Base-by-base conservation (phyloP, 2,113 vertebrate genomes). In the Limanda limanda region DNA sequence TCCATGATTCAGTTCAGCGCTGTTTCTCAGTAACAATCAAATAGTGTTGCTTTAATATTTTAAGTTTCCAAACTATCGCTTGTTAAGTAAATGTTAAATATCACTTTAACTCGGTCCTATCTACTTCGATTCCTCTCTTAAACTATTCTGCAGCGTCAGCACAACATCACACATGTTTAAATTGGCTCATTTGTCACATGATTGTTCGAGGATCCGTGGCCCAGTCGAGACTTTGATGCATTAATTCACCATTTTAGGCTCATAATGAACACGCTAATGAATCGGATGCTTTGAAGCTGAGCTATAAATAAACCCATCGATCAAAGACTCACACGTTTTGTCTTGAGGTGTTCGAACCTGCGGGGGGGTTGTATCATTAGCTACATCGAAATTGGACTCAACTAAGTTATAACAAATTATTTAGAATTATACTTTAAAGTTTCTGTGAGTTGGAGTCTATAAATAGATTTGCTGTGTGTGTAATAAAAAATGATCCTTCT, bases 131-230 rank as follows among this genome's bases (percentile, higher is more conserved):
- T 9, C 56, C 24, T 27, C 13, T 27, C n/a, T 37, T 6, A 45
- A 79, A 72, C 71, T 15, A 65, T 76, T 74, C 69, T 74, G 37
- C 71, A 52, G 7, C 20, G 69, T 71, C 73, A 73, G 58, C 66
- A 52, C 76, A 45, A 78, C 82, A 87, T 86, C 79, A 90, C 81
- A 81, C 77, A 48, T 62, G 55, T 86, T 86, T 90, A 92, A 59
- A 93, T 92, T 90, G 89, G 85, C 79, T 85, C 83, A 87, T 92
- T 91, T 92, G 87, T 92, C 83, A 85, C 74, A 70, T 82, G 80
- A 92, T 90, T 86, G 82, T 89, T 89, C 64, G 70, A 31, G 75
- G 80, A 76, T 82, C 77, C n/a, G 5, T 27, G 66, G 65, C 86
- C 78, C 35, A 24, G 76, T 66, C 58, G 58, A 35, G 42, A 66